Base-by-base conservation (phyloP, 2,888 invertebrate species). In the Globia sparganii region DNA sequence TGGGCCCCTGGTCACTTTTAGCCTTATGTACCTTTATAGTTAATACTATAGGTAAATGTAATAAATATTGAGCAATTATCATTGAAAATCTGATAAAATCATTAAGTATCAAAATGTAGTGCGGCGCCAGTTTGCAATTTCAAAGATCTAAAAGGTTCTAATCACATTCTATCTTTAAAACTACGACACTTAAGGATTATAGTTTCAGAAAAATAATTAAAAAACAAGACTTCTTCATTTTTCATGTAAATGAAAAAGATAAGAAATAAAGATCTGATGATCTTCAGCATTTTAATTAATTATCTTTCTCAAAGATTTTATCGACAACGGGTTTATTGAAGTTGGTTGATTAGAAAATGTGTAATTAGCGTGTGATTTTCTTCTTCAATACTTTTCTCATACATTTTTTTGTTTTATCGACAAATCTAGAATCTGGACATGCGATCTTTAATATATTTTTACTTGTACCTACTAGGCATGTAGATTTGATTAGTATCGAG, bases 271-370 rank as follows among this genome's bases (percentile, higher is more conserved):
- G 3, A 6, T 9, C n/a, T n/a, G n/a, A n/a, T 15, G 79, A 78
- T 79, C 0, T 0, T 37, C 73, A 79, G 79, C 68, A 53, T 31
- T 62, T 59, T 65, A 79, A 79, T 79, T 79, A 78, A 72, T 64
- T 68, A 72, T 43, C 4, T 13, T 49, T 65, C 25, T 8, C 25
- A 37, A 40, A 61, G 37, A 61, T 62, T 21, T 56, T 21, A 69
- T 77, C 40, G 8, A 0, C 28, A n/a, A 34, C 77, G 31, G 21
- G 11, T 31, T 49, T 40, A 40, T 64, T 77, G 69, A 68, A 67
- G 25, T 68, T 11, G 0, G 18, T 31, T 21, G 77, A 78, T 78
- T n/a, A 15, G 4, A 65, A 65, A 53, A 75, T 62, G 15, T 34
- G 11, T 8, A 77, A 65, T 58, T 31, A 28, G 28, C 37, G 64